phyloP scores from a whole-genome alignment of 2,888 invertebrate species.

The Onchidella celtica region DNA sequence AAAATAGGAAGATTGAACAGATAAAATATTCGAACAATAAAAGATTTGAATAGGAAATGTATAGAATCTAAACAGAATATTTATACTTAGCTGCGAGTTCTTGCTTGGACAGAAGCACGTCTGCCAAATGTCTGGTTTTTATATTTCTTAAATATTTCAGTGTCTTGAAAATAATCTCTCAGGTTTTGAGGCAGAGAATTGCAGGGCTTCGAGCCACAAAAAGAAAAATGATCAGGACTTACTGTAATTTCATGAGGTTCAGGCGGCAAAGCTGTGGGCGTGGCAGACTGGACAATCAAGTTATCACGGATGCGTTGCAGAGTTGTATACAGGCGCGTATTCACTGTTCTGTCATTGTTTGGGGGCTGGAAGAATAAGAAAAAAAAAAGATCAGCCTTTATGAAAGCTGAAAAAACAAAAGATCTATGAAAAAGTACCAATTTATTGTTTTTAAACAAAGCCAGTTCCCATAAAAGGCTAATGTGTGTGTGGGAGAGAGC shows the following conservation, averaged over 20 bases:
- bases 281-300: slow-evolving; percentile 82
- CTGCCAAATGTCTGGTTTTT: too few species aligned
- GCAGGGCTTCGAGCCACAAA: neutral
- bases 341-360: slow-evolving; percentile 81
- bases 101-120: too few species aligned
- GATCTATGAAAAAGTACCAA: neutral
- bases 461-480: too few species aligned
- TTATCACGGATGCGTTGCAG: slow-evolving; percentile 89
- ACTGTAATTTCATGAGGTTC: slow-evolving; percentile 52
- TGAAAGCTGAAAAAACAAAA: neutral
- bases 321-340: slow-evolving; percentile 86
- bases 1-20: too few species aligned
- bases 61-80: too few species aligned
- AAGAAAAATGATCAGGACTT: neutral
- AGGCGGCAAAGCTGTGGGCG: slow-evolving; percentile 10
- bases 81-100: too few species aligned
- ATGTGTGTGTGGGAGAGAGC: too few species aligned
- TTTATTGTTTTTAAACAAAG: neutral
- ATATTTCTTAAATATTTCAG: too few species aligned
- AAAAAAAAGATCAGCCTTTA: neutral
- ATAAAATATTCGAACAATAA: too few species aligned
- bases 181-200: too few species aligned
- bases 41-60: too few species aligned
- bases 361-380: slow-evolving; percentile 36
- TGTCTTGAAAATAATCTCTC: too few species aligned